Evolutionary conservation across 1,140 invertebrate genomes (phyloP).

Genomic region (Ceratina japonica): DNA sequence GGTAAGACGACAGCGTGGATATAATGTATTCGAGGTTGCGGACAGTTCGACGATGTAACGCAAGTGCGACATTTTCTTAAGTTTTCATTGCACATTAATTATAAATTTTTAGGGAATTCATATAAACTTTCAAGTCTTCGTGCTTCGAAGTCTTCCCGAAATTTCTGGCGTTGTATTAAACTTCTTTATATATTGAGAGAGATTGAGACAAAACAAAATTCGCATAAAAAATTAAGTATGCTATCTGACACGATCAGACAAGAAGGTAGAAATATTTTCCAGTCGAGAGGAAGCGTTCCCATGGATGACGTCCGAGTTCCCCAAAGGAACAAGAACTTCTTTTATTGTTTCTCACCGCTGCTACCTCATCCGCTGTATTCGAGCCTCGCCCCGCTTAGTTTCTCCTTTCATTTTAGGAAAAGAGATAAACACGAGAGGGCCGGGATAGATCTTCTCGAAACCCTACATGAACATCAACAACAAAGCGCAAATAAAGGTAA

Average conservation of each 20-base stretch:
- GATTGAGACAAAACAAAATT: background rate
- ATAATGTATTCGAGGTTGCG: background rate
- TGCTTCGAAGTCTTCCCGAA: too few species aligned
- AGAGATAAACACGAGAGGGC: conserved; percentile 15
- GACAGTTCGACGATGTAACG: background rate
- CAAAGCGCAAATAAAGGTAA: conserved; percentile 58
- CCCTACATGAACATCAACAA: conserved; percentile 60
- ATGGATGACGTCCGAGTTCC: conserved; percentile 15
- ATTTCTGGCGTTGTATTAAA: too few species aligned
- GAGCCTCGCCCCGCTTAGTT: background rate
- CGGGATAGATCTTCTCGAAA: conserved; percentile 55
- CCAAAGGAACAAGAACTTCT: conserved; percentile 3
- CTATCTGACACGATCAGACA: background rate
- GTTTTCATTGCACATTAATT: too few species aligned
- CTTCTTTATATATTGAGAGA: too few species aligned
- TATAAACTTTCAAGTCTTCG: too few species aligned
- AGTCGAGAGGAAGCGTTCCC: background rate
- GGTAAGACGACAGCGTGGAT: background rate
- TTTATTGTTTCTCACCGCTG: conserved; percentile 3
- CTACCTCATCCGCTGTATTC: conserved; percentile 6
- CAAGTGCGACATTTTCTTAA: too few species aligned
- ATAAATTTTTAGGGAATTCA: too few species aligned
- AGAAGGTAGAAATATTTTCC: background rate
- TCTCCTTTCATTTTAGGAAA: conserved; percentile 16
- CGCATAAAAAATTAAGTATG: background rate